Percentiles rank a stretch among this genome's conserved stretches.
Conservation (phyloP, 2,113 vertebrate genomes). For the Melanocharis versteri region DNA sequence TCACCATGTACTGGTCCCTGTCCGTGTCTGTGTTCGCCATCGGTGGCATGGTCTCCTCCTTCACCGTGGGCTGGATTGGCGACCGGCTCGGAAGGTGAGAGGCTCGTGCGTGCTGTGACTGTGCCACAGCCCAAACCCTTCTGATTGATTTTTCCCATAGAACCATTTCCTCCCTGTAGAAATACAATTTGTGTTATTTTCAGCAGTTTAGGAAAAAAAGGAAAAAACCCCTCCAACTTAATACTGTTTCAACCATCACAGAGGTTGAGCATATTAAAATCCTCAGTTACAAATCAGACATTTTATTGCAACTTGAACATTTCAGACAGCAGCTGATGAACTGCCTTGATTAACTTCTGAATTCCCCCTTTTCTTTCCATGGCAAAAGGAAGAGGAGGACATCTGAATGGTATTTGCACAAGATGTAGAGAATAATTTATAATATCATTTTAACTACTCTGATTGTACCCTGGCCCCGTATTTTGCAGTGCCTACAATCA, state of each 20-base stretch:
- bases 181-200: background rate
- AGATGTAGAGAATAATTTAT: background rate
- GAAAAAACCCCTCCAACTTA: background rate
- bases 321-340: background rate
- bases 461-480: rapidly evolving
- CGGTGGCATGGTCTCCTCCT: conserved; percentile 91
- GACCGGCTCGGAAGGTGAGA: conserved; percentile 87
- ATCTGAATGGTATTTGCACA: background rate
- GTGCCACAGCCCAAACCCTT: background rate
- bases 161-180: rapidly evolving
- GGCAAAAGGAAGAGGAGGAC: background rate
- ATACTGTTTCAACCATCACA: background rate
- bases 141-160: too few relatives aligned
- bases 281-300: background rate
- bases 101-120: background rate
- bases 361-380: background rate
- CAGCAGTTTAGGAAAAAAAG: background rate
- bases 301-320: background rate
- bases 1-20: conserved; percentile 90
- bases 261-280: background rate
- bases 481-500: background rate
- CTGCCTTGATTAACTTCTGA: background rate
- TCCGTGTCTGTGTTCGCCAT: conserved; percentile 90
- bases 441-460: background rate
- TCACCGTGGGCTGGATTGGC: conserved; percentile 89